Base-by-base conservation (phyloP, 1,140 invertebrate species). In the Idris sp. region DNA sequence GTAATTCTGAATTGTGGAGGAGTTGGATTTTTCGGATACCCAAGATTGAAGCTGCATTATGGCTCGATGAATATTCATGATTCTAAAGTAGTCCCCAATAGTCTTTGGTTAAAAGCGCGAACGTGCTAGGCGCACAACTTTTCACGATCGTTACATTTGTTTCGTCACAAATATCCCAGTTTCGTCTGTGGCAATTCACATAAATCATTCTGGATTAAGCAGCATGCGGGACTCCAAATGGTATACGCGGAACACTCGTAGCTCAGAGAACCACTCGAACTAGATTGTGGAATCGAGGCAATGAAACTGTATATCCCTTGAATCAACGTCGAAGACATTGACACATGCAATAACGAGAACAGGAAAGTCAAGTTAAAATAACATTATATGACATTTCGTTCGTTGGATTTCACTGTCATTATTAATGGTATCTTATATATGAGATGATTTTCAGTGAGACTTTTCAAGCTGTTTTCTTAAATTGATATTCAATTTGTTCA, bases 201-300 rank as follows among this genome's bases (percentile, higher is more conserved):
- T 61, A 74, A 65, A 61, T 74, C 69, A 61, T 64, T 74, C 53
- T 22, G 54, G 48, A 74, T 74, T 74, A 73, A 67, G 53, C 53
- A 30, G 43, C 28, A 51, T 46, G 53, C 35, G 4, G 33, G 59
- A 28, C 49, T 73, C 51, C 10, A 46, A 61, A 54, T 54, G 54
- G n/a, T n/a, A n/a, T 46, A 54, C 54, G 40, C 31, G 28, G 43
- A 35, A 74, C 62, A 64, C 54, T 61, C 48, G 40, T 28, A 36
- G 40, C 54, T 49, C 48, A 46, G 48, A 53, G 53, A 54, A 61
- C 59, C 53, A 35, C 9, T 28, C 43, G 11, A 35, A 46, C 59
- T 59, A 43, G 54, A 67, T 74, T 61, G 54, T 41, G 40, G 8
- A 6, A 19, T 28, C 11, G 36, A 44, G 49, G 28, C 69, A 65